Conservation (phyloP, 2,888 invertebrate species). For the Elaeidobius kamerunicus region DNA sequence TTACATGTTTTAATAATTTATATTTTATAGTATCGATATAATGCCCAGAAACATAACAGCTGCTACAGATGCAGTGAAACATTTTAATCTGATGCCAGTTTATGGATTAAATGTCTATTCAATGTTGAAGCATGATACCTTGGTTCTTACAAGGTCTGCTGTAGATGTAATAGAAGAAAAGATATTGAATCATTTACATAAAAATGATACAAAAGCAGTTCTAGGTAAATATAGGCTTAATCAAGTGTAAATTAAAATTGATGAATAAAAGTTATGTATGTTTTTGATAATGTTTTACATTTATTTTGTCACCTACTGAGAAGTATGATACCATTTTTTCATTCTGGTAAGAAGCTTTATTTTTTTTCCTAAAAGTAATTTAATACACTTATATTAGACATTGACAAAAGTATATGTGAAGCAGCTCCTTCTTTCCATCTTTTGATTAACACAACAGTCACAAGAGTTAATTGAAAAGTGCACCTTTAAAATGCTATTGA, state of each 20-base stretch:
- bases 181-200: constrained; percentile 66
- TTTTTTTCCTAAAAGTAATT: too few species aligned
- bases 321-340: too few species aligned
- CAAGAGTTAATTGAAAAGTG: too few species aligned
- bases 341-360: too few species aligned
- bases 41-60: constrained; percentile 85
- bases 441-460: too few species aligned
- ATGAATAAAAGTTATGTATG: constrained; percentile 5
- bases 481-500: too few species aligned
- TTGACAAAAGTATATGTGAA: too few species aligned
- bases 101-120: constrained; percentile 96
- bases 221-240: constrained; percentile 57
- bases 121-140: constrained; percentile 93
- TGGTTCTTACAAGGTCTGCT: constrained; percentile 83
- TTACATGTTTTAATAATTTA: not conserved
- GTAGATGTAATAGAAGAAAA: constrained; percentile 81
- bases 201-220: constrained; percentile 53
- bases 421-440: too few species aligned
- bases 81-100: constrained; percentile 91
- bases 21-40: constrained; percentile 64
- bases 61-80: constrained; percentile 74
- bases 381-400: too few species aligned
- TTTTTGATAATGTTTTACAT: too few species aligned
- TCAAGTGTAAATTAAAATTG: constrained; percentile 47
- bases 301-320: too few species aligned